phyloP scores from a whole-genome alignment of 2,113 vertebrate genomes.

The Galbula dea region DNA sequence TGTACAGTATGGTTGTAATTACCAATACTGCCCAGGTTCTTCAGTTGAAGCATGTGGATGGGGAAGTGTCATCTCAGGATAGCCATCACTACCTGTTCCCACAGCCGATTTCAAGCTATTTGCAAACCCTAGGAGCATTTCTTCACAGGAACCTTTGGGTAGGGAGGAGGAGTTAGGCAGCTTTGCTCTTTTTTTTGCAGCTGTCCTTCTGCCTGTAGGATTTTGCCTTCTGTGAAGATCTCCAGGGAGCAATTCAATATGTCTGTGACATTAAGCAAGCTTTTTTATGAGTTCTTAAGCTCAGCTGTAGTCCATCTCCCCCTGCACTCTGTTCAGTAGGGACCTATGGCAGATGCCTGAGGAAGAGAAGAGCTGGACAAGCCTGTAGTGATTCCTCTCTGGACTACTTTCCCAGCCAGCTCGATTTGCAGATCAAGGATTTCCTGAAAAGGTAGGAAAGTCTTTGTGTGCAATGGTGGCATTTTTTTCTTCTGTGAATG shows the following conservation, averaged over 20 bases:
- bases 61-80: background rate
- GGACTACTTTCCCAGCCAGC: background rate
- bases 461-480: background rate
- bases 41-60: background rate
- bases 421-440: background rate
- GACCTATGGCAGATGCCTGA: background rate
- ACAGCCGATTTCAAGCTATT: background rate
- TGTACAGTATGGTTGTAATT: background rate
- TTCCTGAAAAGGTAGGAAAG: background rate
- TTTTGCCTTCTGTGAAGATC: background rate
- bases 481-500: background rate
- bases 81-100: background rate
- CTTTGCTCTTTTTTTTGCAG: background rate
- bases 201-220: background rate
- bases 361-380: background rate
- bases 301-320: background rate
- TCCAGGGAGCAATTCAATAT: background rate
- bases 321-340: background rate
- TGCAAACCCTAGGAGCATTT: background rate
- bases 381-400: background rate
- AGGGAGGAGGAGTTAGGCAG: background rate
- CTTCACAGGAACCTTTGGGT: background rate
- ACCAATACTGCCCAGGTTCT: background rate
- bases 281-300: background rate
- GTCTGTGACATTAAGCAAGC: background rate